Evolutionary conservation across 2,888 invertebrate species (phyloP).

Genomic region (Yponomeuta malinellus): DNA sequence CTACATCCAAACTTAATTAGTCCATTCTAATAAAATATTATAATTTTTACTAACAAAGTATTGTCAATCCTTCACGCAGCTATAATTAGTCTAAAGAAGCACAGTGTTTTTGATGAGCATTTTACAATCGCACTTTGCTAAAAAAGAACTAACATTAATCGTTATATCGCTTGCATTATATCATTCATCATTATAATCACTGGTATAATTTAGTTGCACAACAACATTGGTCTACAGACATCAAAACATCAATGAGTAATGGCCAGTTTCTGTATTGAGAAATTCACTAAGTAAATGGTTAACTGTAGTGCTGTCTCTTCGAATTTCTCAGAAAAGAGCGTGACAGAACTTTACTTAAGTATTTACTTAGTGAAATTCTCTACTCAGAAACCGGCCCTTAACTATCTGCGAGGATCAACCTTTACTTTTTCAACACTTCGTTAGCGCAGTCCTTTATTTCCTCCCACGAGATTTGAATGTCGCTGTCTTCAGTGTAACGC

Average conservation of each 20-base stretch:
- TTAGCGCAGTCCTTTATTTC: conserved; percentile 86
- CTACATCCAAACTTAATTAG: background rate
- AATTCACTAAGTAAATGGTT: no score
- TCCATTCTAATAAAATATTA: background rate
- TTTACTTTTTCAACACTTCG: conserved; percentile 70
- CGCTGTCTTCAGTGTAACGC: conserved; percentile 84
- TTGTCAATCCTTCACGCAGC: background rate
- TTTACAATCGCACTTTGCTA: background rate
- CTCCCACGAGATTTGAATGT: conserved; percentile 91
- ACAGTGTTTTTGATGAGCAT: background rate
- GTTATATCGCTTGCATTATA: background rate
- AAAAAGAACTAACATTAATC: background rate
- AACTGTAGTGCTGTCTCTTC: no score
- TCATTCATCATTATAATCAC: background rate
- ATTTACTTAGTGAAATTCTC: no score
- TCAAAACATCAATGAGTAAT: background rate
- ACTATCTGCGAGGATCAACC: background rate
- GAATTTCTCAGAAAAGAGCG: no score
- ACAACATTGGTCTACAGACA: background rate
- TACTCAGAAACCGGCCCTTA: background rate
- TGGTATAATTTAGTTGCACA: background rate
- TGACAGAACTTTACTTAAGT: no score
- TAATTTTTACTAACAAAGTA: background rate
- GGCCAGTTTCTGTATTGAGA: no score
- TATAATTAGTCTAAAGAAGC: background rate